phyloP scores from a whole-genome alignment of 2,113 vertebrate genomes.

The Dunckerocampus dactyliophorus region DNA sequence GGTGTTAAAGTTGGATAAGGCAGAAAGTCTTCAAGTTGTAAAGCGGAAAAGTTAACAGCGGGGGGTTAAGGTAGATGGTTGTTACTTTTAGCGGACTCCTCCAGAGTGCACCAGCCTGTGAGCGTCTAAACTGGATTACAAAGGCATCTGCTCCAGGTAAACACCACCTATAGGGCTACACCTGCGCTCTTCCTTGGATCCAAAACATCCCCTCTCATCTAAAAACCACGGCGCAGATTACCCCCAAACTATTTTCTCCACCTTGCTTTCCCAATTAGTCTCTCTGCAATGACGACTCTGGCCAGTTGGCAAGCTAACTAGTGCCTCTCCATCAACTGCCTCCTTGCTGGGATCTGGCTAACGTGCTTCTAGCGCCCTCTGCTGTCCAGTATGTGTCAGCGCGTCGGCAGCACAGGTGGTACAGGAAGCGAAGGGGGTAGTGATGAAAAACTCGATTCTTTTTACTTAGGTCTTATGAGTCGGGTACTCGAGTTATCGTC shows the following conservation, averaged over 20 bases:
- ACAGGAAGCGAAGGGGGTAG: constrained; percentile 26
- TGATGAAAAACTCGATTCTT: no score
- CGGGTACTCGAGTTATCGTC: no score
- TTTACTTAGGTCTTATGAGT: no score
- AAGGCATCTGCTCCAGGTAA: constrained; percentile 47
- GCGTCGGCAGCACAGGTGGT: constrained; percentile 21
- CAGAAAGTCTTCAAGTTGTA: no score
- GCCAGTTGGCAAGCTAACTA: constrained; percentile 13
- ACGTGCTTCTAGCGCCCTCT: constrained; percentile 49
- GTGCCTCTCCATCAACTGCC: constrained; percentile 34
- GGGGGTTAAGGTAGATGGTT: constrained; percentile 24
- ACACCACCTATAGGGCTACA: background rate
- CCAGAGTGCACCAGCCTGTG: constrained; percentile 27
- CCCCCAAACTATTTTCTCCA: background rate
- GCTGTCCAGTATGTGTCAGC: constrained; percentile 32
- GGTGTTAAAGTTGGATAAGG: background rate
- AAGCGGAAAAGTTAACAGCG: no score
- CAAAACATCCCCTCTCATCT: constrained; percentile 1
- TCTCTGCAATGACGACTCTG: background rate
- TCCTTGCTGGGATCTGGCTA: constrained; percentile 20
- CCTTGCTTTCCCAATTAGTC: background rate
- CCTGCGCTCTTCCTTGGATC: constrained; percentile 18
- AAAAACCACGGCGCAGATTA: background rate
- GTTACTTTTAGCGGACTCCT: constrained; percentile 10
- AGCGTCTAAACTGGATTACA: constrained; percentile 53